Evolutionary conservation across 2,797 vertebrate genomes (phyloP).

Genomic region (Pempheris klunzingeri): DNA sequence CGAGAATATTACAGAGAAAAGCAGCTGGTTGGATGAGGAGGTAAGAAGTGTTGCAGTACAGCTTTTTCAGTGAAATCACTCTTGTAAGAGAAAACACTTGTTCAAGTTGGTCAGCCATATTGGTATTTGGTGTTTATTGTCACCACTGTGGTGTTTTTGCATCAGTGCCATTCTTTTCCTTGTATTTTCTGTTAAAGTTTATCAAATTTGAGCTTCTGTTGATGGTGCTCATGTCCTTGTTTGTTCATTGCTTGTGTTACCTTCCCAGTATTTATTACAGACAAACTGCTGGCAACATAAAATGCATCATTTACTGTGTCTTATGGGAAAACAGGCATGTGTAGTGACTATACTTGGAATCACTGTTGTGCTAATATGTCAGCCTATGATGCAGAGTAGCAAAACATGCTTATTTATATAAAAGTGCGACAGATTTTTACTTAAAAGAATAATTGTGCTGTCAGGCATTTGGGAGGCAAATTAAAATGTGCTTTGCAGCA

Average conservation of each 20-base stretch:
- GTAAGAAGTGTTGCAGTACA: constrained; percentile 10
- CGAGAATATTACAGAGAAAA: constrained; percentile 13
- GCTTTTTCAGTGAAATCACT: constrained; percentile 22
- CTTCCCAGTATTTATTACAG: constrained; percentile 49
- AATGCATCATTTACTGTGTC: constrained; percentile 46
- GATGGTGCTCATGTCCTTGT: constrained; percentile 35
- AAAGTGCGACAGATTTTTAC: constrained; percentile 55
- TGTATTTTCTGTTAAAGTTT: constrained; percentile 35
- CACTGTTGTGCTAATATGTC: constrained; percentile 40
- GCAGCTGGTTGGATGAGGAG: constrained; percentile 32
- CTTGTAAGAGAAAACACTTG: constrained; percentile 1
- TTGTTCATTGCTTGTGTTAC: constrained; percentile 48
- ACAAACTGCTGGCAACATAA: constrained; percentile 46
- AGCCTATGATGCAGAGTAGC: constrained; percentile 31
- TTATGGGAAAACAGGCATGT: constrained; percentile 40
- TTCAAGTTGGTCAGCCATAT: constrained; percentile 6
- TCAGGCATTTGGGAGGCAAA: constrained; percentile 54
- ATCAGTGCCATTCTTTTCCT: constrained; percentile 12
- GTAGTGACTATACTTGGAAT: constrained; percentile 54
- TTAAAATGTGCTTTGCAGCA: constrained; percentile 64
- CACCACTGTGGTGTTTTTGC: constrained; percentile 23
- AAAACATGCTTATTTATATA: constrained; percentile 44
- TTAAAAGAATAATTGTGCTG: constrained; percentile 63
- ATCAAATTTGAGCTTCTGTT: constrained; percentile 37
- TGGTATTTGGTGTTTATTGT: constrained; percentile 10